phyloP scores from a whole-genome alignment of 2,888 invertebrate genomes.

The Thumatha senex region DNA sequence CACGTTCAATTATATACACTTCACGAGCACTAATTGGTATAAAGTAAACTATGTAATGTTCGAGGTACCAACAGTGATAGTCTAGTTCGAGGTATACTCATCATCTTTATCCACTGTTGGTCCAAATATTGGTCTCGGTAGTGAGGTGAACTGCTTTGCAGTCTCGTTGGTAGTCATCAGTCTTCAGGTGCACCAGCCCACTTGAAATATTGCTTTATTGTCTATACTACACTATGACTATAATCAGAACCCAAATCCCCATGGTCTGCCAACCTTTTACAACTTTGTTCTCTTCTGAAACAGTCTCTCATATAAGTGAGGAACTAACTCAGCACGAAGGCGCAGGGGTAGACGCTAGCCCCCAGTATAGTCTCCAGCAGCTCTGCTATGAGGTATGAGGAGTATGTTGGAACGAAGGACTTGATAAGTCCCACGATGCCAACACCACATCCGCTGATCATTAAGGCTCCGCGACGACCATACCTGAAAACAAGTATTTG shows the following conservation, averaged over 20 bases:
- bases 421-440: conserved; percentile 80
- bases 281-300: conserved; percentile 3
- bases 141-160: no score
- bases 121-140: no score
- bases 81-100: no score
- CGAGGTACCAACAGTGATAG: no score
- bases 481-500: conserved; percentile 68
- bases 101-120: no score
- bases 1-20: no score
- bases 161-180: no score
- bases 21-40: no score
- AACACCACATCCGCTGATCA: conserved; percentile 75
- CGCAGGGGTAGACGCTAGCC: conserved; percentile 83
- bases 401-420: conserved; percentile 80
- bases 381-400: conserved; percentile 77
- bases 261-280: conserved; percentile 11
- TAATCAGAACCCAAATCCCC: conserved; percentile 4
- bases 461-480: conserved; percentile 85
- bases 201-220: no score
- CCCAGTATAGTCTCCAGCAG: conserved; percentile 81
- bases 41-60: no score
- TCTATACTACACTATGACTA: not conserved
- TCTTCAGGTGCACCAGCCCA: no score
- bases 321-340: conserved; percentile 83
- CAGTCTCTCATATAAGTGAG: conserved; percentile 7